Evolutionary conservation across 53 echinoderm and acorn worm genomes (phyloP).

Genomic region (Stichopus horrens): DNA sequence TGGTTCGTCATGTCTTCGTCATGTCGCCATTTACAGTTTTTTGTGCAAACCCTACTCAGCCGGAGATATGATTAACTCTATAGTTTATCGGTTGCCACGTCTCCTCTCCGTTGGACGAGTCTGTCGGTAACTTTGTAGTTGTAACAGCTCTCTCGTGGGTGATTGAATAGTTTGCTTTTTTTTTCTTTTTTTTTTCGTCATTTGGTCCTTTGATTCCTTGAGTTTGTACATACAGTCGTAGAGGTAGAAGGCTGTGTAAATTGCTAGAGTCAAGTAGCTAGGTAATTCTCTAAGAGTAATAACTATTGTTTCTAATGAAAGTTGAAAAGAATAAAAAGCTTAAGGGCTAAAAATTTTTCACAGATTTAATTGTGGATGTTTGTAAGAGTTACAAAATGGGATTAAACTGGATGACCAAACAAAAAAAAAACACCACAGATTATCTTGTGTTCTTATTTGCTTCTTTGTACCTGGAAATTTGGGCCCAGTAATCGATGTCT

Average conservation of each 20-base stretch:
- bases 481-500: too few relatives aligned
- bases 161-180: not conserved
- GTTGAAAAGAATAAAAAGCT: not conserved
- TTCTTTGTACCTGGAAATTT: too few relatives aligned
- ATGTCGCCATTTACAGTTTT: too few relatives aligned
- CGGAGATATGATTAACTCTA: too few relatives aligned
- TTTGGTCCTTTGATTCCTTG: not conserved
- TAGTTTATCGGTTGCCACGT: too few relatives aligned
- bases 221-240: slow-evolving; percentile 39
- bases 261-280: slow-evolving; percentile 28
- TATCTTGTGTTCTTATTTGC: too few relatives aligned
- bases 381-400: slow-evolving; percentile 44
- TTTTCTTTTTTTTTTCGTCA: not conserved
- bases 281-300: slow-evolving; percentile 25
- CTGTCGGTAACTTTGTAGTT: too few relatives aligned
- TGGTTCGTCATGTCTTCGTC: too few relatives aligned
- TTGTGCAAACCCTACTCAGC: too few relatives aligned
- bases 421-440: not conserved
- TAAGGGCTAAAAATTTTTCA: slow-evolving; percentile 8
- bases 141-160: too few relatives aligned
- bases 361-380: slow-evolving; percentile 33
- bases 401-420: slow-evolving; percentile 46
- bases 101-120: too few relatives aligned
- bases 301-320: slow-evolving; percentile 2
- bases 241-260: slow-evolving; percentile 35